phyloP scores from a whole-genome alignment of 2,113 vertebrate genomes.

The Struthidea cinerea region DNA sequence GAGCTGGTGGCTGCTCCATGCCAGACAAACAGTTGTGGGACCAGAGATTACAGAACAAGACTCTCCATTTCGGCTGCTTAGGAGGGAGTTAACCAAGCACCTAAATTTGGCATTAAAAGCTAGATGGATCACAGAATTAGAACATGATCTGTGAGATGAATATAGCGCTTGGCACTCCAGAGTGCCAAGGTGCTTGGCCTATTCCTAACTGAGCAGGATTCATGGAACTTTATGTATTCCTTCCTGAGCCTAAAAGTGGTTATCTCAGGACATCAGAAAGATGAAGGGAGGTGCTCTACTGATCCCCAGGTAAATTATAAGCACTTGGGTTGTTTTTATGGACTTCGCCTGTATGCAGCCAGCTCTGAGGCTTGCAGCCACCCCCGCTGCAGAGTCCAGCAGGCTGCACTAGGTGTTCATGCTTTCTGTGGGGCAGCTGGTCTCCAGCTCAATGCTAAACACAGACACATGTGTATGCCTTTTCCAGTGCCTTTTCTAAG shows the following conservation, averaged over 20 bases:
- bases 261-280: not conserved
- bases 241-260: not conserved
- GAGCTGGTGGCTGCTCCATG: not conserved
- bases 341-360: not conserved
- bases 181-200: not conserved
- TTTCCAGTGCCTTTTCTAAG: not conserved
- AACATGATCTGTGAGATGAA: not conserved
- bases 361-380: not conserved
- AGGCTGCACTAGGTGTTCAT: not conserved
- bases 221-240: not conserved
- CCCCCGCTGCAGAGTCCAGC: not conserved
- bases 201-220: not conserved
- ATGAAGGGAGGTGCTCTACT: not conserved
- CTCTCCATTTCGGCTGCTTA: not conserved
- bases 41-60: not conserved
- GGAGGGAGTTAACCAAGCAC: not conserved
- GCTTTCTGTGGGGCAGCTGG: not conserved
- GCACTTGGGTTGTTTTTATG: not conserved
- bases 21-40: not conserved
- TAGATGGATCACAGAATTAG: not conserved
- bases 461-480: not conserved
- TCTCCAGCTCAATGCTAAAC: not conserved
- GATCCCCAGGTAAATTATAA: not conserved
- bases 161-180: not conserved
- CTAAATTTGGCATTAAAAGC: not conserved